phyloP scores from a whole-genome alignment of 64 coral and sea anemone genomes.

The Acropora tenuis region DNA sequence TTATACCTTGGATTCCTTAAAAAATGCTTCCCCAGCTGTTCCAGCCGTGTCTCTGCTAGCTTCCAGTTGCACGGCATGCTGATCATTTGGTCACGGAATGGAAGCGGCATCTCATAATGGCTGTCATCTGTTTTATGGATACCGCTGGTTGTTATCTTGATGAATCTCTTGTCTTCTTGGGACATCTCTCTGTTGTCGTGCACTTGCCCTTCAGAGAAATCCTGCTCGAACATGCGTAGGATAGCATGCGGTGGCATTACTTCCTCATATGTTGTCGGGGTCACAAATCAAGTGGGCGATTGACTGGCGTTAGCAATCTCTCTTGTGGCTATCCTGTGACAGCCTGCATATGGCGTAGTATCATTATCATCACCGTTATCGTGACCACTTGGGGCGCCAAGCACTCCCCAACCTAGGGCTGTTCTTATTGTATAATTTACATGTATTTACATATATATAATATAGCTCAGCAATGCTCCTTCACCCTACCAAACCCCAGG shows the following conservation, averaged over 20 bases:
- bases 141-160: neutral
- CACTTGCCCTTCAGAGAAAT: neutral
- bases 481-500: neutral
- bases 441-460: neutral
- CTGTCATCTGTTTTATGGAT: neutral
- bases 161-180: neutral
- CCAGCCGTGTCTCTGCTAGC: neutral
- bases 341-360: constrained; percentile 47
- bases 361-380: constrained; percentile 31
- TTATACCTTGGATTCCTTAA: neutral
- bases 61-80: neutral
- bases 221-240: neutral
- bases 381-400: neutral
- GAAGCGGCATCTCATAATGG: neutral
- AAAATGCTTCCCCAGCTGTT: neutral
- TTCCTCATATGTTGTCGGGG: neutral
- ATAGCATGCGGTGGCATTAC: neutral
- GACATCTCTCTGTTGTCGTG: neutral
- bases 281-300: neutral
- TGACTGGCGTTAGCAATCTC: neutral
- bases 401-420: too few relatives aligned
- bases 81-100: neutral
- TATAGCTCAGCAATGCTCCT: neutral
- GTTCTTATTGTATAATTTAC: neutral
- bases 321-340: constrained; percentile 37